These are phyloP conservation scores for Tipula unca DNA, from an alignment of 2,888 invertebrate species.

Conservation along the genomic window DNA sequence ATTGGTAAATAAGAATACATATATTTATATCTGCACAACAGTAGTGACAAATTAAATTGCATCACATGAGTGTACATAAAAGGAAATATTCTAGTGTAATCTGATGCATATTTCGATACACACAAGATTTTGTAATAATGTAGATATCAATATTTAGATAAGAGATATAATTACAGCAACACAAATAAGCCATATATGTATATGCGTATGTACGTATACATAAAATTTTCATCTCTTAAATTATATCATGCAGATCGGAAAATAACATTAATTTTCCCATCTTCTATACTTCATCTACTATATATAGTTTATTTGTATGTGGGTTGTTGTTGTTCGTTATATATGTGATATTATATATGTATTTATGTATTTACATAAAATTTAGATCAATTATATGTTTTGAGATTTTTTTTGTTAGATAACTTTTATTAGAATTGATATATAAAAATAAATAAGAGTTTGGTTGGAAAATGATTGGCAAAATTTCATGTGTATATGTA, in stretches of 20 bases:
- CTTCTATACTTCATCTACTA: background rate
- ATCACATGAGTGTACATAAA: background rate
- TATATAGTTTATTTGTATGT: background rate
- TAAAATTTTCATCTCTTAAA: background rate
- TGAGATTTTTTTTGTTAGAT: background rate
- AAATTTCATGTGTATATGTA: background rate
- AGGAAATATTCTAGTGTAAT: background rate
- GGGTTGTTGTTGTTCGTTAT: background rate
- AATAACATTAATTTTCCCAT: background rate
- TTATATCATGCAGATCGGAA: background rate
- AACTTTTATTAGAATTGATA: background rate
- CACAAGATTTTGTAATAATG: background rate
- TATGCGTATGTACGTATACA: background rate
- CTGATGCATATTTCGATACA: background rate
- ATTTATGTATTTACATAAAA: background rate
- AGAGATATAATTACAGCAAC: background rate
- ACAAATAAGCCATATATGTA: background rate
- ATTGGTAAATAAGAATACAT: background rate
- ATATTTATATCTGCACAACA: constrained; percentile 3
- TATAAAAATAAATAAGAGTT: background rate
- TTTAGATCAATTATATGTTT: background rate
- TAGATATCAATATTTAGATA: background rate
- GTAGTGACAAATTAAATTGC: background rate
- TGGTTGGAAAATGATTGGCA: background rate
- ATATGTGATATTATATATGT: background rate